Percentiles rank a stretch among this genome's conserved stretches.
phyloP scores from a whole-genome alignment of 2,888 invertebrate genomes.

The Thalpophila matura region DNA sequence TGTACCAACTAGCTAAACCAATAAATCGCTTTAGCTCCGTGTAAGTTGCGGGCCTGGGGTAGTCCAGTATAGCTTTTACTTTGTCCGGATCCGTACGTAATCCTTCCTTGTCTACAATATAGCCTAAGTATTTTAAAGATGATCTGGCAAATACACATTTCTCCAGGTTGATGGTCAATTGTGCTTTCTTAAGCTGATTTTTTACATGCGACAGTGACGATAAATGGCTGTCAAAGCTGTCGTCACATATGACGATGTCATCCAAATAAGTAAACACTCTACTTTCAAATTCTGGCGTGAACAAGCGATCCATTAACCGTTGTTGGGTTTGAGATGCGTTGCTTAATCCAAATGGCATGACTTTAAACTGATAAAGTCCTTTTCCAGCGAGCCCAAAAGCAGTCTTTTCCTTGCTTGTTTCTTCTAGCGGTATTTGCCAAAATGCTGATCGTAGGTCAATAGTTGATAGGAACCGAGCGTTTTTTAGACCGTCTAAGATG shows the following conservation, averaged over 20 bases:
- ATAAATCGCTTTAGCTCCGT: slow-evolving; percentile 41
- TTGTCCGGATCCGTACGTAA: slow-evolving; percentile 46
- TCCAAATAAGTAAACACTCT: too few relatives aligned
- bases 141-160: slow-evolving; percentile 47
- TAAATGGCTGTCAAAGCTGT: too few relatives aligned
- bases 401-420: slow-evolving; percentile 9
- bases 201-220: too few relatives aligned
- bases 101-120: slow-evolving; percentile 26
- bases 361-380: too few relatives aligned
- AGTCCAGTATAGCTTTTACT: slow-evolving; percentile 34
- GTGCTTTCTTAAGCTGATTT: too few relatives aligned
- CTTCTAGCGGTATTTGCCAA: slow-evolving; percentile 6
- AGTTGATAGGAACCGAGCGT: too few relatives aligned
- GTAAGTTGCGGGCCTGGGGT: slow-evolving; percentile 20
- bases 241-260: too few relatives aligned
- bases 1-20: slow-evolving; percentile 49
- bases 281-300: slow-evolving; percentile 26
- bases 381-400: slow-evolving; percentile 3
- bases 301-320: slow-evolving; percentile 11
- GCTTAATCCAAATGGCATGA: too few relatives aligned
- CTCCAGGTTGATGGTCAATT: too few relatives aligned
- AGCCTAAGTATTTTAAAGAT: slow-evolving; percentile 22
- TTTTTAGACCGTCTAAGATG: too few relatives aligned
- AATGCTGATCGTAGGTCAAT: too few relatives aligned
- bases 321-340: slow-evolving; percentile 10